phyloP scores from a whole-genome alignment of 2,888 invertebrate genomes.

The Hemithea aestivaria region DNA sequence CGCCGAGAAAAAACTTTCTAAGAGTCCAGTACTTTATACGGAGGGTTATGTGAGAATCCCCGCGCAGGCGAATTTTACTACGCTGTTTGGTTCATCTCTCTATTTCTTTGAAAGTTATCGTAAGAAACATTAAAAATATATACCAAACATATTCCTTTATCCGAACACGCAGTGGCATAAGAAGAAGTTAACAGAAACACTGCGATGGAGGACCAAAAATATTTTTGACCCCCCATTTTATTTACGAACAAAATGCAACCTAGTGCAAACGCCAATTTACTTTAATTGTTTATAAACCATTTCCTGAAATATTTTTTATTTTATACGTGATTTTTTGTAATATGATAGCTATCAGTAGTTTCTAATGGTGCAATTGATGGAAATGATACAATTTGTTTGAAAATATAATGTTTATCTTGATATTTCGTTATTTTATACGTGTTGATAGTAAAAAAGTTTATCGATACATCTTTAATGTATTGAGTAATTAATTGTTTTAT shows the following conservation, averaged over 20 bases:
- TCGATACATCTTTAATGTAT: constrained; percentile 5
- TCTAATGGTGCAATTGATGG: constrained; percentile 15
- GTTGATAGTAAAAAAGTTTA: constrained; percentile 25
- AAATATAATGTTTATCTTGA: too few species aligned
- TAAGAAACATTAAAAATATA: too few species aligned
- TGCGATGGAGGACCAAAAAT: constrained; percentile 62
- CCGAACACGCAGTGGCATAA: constrained; percentile 51
- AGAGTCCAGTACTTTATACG: too few species aligned
- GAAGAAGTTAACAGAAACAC: constrained; percentile 45
- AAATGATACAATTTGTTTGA: constrained; percentile 25
- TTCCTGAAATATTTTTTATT: constrained; percentile 20
- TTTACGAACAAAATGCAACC: too few species aligned
- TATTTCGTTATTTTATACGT: constrained; percentile 35
- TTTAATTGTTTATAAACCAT: constrained; percentile 35
- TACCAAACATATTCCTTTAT: constrained; percentile 65
- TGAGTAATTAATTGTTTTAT: too few species aligned
- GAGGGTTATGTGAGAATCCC: too few species aligned
- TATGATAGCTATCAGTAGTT: constrained; percentile 10
- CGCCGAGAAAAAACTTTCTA: too few species aligned
- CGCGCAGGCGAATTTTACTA: too few species aligned
- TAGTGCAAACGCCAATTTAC: constrained; percentile 1
- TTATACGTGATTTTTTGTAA: constrained; percentile 36
- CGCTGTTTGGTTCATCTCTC: too few species aligned
- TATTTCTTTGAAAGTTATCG: too few species aligned
- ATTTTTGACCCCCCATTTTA: constrained; percentile 55